Percentiles rank a stretch among this genome's conserved stretches.
These are phyloP conservation scores for Drosophila algonquin DNA, from an alignment of 2,888 invertebrate species.

Conservation along the genomic window DNA sequence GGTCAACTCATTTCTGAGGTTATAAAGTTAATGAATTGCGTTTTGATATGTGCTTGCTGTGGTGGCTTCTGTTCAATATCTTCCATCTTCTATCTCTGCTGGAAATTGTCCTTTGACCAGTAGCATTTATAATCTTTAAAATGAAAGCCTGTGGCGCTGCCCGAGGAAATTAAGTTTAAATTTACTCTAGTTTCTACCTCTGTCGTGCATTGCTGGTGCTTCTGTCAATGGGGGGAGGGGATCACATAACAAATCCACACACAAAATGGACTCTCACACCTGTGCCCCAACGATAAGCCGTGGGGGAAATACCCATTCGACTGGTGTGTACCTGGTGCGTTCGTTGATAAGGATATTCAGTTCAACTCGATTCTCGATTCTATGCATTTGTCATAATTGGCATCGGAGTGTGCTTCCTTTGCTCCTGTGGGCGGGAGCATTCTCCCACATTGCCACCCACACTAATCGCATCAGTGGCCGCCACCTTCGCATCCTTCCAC, in stretches of 20 bases:
- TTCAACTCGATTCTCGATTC: constrained; percentile 69
- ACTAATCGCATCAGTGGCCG: constrained; percentile 32
- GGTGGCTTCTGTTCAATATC: neutral
- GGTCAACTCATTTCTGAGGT: constrained; percentile 48
- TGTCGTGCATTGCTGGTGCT: neutral
- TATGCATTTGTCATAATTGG: constrained; percentile 77
- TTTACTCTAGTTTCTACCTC: constrained; percentile 5
- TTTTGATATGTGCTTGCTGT: constrained; percentile 34
- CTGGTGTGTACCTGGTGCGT: constrained; percentile 30
- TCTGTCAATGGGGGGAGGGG: neutral
- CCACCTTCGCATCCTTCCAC: neutral
- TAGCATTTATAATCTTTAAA: constrained; percentile 35
- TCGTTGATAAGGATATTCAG: constrained; percentile 60
- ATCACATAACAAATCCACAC: constrained; percentile 8
- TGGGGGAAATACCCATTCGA: constrained; percentile 22
- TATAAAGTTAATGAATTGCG: constrained; percentile 62
- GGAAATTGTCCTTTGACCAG: constrained; percentile 2
- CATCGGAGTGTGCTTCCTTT: constrained; percentile 14
- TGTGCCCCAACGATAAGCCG: constrained; percentile 53
- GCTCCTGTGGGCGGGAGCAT: neutral
- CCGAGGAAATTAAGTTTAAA: constrained; percentile 22
- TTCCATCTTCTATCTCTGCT: neutral
- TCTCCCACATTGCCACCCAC: too few relatives aligned
- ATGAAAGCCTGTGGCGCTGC: constrained; percentile 17
- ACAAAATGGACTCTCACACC: constrained; percentile 36